Evolutionary conservation across 2,888 invertebrate species (phyloP), one percentile per base, ranked within the genome.

Genomic region (Dynastes grantii): DNA sequence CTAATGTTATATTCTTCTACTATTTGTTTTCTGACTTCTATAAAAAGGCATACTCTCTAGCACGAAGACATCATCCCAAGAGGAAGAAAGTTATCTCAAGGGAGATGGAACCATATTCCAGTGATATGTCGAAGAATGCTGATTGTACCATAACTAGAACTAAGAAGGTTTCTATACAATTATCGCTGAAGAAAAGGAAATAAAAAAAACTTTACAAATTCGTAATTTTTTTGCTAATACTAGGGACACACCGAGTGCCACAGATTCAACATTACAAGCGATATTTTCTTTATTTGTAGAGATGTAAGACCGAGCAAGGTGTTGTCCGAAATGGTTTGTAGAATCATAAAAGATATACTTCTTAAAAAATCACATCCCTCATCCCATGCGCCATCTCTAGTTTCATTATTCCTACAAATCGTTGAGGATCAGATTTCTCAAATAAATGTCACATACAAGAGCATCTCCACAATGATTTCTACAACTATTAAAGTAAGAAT

Each of bases 1-100:
- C 95, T 13, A 97, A 98, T 89, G 96, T 96, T 9, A 92, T 97
- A 71, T 95, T 98, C 91, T 98, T 98, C 91, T 96, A 96, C 88
- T 93, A 95, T 87, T 92, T 98, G 81, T 98, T 98, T 90, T 93
- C 94, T 79, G 95, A 97, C 85, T 98, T 97, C 90, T 98, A 98
- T 89, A 93, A 94, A 84, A 93, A 94, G 85, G 92, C 95, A 0
- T 95, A 95, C 87, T 77, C 29, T 79, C 9, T 49, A 32, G 49
- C 22, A 16, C 29, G 55, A 37, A 73, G 22, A 81, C 55, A 58
- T 8, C 32, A 29, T 8, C 6, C 53, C 22, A 77, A 63, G 22
- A 40, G 45, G 8, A 27, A 45, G 9, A 40, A 13, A 65, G 2
- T 1, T 40, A 16, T 11, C 0, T n/a, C 13, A 1, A 3, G 8